A percentile compares a stretch with the other conserved stretches of the same genome.
These are phyloP conservation scores for Lissocephala sabroskyi DNA, from an alignment of 2,888 invertebrate species.

Conservation along the genomic window DNA sequence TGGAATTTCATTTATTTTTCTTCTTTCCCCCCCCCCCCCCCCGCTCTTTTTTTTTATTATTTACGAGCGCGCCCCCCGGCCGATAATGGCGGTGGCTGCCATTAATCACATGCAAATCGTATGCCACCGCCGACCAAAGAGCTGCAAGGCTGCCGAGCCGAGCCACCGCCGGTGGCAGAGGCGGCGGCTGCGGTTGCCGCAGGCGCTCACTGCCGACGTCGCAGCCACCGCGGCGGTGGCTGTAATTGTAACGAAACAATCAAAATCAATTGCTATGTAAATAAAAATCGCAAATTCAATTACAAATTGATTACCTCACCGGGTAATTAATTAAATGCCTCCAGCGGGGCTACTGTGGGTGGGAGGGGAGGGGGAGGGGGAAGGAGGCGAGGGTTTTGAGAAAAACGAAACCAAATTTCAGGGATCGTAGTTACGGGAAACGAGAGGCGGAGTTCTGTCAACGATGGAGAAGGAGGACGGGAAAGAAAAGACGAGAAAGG, in stretches of 20 bases:
- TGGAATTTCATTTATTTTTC: conserved; percentile 59
- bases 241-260: conserved; percentile 61
- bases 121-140: conserved; percentile 34
- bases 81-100: conserved; percentile 6
- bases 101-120: conserved; percentile 52
- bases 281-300: conserved; percentile 66
- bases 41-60: conserved; percentile 30
- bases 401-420: too few species aligned
- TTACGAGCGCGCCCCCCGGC: conserved; percentile 15
- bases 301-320: conserved; percentile 68
- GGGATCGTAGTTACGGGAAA: too few species aligned
- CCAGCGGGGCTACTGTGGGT: too few species aligned
- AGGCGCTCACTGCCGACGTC: too few species aligned
- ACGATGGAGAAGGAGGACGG: too few species aligned
- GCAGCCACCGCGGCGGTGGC: neutral
- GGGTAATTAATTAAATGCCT: conserved; percentile 65
- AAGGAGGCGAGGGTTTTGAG: too few species aligned
- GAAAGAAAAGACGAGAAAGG: too few species aligned
- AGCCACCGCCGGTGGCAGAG: too few species aligned
- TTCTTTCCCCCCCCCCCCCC: neutral
- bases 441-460: too few species aligned
- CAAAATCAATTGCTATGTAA: conserved; percentile 67
- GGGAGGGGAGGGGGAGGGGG: too few species aligned
- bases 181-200: too few species aligned
- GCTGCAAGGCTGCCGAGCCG: neutral